A percentile compares a stretch with the other conserved stretches of the same genome.
These are phyloP conservation scores for Orchesellides sinensis DNA, from an alignment of 2,888 invertebrate genomes.

Conservation along the genomic window DNA sequence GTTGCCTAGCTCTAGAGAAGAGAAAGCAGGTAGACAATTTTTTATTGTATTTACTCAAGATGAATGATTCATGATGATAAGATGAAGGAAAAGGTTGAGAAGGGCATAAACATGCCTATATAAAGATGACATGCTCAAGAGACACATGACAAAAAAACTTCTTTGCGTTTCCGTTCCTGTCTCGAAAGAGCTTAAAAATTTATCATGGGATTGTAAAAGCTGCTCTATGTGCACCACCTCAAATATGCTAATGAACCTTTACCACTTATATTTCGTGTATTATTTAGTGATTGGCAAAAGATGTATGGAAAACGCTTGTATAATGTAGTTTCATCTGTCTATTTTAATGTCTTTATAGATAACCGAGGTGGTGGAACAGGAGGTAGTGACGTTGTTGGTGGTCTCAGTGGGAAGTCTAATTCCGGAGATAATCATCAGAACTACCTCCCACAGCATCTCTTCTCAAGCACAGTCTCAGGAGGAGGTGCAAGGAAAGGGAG, in stretches of 20 bases:
- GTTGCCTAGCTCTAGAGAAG: no score
- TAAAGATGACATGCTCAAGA: neutral
- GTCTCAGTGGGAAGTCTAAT: conserved; percentile 24
- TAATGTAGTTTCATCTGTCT: no score
- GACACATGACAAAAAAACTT: conserved; percentile 1
- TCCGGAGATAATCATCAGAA: conserved; percentile 43
- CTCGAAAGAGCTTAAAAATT: neutral
- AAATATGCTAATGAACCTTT: no score
- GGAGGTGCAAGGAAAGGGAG: conserved; percentile 56
- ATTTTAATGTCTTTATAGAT: conserved; percentile 37
- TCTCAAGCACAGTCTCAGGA: conserved; percentile 18
- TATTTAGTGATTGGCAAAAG: no score
- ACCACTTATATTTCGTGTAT: no score
- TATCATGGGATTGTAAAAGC: neutral
- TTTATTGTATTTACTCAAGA: neutral
- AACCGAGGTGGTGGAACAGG: conserved; percentile 56
- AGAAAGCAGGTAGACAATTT: neutral
- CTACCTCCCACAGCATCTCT: conserved; percentile 49
- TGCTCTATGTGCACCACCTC: no score
- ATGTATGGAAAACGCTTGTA: no score
- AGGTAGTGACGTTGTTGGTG: conserved; percentile 27
- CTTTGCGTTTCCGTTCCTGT: neutral
- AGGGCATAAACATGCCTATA: neutral
- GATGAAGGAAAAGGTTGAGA: neutral
- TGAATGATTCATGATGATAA: conserved; percentile 14